Evolutionary conservation across 1,140 invertebrate genomes (phyloP).

Genomic region (Bemisia tabaci): DNA sequence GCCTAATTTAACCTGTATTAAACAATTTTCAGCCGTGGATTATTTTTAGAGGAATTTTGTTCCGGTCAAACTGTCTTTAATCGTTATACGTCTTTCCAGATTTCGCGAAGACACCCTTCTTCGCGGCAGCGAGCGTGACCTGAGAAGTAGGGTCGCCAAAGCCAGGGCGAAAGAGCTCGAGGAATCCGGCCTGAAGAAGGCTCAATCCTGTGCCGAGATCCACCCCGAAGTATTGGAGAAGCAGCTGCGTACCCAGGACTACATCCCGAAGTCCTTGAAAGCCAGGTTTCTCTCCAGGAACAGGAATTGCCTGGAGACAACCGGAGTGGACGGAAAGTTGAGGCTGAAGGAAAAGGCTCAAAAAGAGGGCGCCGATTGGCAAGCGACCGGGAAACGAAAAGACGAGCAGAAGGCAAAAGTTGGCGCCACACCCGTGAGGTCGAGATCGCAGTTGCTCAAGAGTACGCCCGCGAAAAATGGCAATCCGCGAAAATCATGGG

Average conservation of each 20-base stretch:
- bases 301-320: background rate
- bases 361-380: background rate
- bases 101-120: background rate
- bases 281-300: background rate
- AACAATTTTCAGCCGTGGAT: too few species aligned
- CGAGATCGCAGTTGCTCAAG: too few species aligned
- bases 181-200: background rate
- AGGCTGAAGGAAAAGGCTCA: background rate
- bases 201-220: background rate
- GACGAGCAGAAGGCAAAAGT: too few species aligned
- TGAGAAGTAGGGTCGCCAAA: background rate
- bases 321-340: background rate
- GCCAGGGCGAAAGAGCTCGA: background rate
- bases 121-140: background rate
- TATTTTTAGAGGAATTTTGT: too few species aligned
- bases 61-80: background rate
- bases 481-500: slow-evolving; percentile 3
- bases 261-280: background rate
- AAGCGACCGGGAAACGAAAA: background rate
- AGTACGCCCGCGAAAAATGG: background rate
- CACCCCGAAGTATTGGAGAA: background rate
- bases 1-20: too few species aligned
- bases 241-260: background rate
- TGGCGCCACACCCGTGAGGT: too few species aligned
- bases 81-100: background rate